These are phyloP conservation scores for Martes martes DNA, from an alignment of 2,113 vertebrate genomes.

Conservation along the genomic window DNA sequence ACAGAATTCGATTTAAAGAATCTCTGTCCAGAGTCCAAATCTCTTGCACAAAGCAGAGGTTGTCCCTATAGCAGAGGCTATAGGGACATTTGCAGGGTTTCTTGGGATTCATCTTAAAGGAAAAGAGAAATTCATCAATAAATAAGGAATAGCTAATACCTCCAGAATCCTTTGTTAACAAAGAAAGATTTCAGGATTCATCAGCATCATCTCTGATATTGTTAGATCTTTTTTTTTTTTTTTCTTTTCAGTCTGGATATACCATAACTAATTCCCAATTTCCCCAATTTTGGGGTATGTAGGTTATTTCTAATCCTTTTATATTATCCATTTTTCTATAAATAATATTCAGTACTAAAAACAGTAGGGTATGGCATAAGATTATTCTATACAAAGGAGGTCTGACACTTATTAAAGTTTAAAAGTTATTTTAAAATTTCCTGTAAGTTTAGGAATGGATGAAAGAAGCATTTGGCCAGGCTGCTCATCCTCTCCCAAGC, in stretches of 20 bases:
- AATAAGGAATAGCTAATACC: neutral
- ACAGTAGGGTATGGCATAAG: neutral
- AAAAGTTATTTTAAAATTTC: neutral
- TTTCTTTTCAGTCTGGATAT: neutral
- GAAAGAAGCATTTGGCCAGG: neutral
- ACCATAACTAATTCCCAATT: neutral
- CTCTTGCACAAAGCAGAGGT: neutral
- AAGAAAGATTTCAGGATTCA: neutral
- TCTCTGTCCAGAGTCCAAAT: neutral
- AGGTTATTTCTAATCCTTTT: neutral
- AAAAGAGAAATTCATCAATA: slow-evolving; percentile 1
- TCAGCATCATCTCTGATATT: neutral
- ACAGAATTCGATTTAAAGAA: slow-evolving; percentile 2
- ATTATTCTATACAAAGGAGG: neutral
- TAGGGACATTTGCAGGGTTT: neutral
- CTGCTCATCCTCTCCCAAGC: neutral
- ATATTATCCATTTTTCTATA: neutral
- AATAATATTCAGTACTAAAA: neutral
- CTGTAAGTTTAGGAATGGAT: neutral
- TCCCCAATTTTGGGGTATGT: neutral
- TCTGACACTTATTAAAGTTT: neutral
- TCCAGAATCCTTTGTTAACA: neutral
- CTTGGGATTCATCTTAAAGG: neutral
- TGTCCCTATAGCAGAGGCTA: too few species aligned
- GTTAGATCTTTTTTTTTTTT: neutral